Evolutionary conservation across 2,113 vertebrate genomes (phyloP).

Genomic region (Cottus gobio): DNA sequence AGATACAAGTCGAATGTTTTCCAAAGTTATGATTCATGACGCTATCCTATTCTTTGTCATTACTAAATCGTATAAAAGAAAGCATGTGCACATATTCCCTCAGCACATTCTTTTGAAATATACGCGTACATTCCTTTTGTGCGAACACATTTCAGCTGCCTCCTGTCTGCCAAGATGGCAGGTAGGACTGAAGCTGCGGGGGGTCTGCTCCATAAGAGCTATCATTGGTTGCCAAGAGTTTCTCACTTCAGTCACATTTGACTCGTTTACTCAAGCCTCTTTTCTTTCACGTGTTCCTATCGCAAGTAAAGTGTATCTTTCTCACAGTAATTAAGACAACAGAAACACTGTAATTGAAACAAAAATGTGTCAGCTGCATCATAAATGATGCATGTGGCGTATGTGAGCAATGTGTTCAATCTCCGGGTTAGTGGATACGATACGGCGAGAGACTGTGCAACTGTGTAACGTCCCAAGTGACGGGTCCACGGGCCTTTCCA

Average conservation of each 20-base stretch:
- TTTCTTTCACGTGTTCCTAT: conserved; percentile 14
- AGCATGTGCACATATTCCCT: conserved; percentile 15
- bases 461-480: conserved; percentile 48
- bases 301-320: conserved; percentile 23
- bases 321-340: conserved; percentile 55
- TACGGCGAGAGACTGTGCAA: conserved; percentile 14
- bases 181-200: background rate
- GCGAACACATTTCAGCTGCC: conserved; percentile 13
- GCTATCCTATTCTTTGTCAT: background rate
- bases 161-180: conserved; percentile 3
- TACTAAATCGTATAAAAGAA: conserved; percentile 1
- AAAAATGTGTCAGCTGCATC: conserved; percentile 41
- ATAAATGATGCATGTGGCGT: conserved; percentile 31
- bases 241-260: conserved; percentile 21
- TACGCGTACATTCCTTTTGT: conserved; percentile 7
- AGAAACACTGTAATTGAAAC: conserved; percentile 45
- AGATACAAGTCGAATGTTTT: background rate
- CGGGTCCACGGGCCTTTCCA: conserved; percentile 35
- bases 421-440: conserved; percentile 10
- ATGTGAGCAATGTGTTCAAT: conserved; percentile 38
- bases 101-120: conserved; percentile 20
- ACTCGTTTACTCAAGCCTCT: conserved; percentile 3
- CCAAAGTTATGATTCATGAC: background rate
- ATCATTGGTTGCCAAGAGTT: conserved; percentile 6
- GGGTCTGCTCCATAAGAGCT: background rate